phyloP scores from a whole-genome alignment of 2,113 vertebrate species.

The Cryptomyrus ogoouensis region DNA sequence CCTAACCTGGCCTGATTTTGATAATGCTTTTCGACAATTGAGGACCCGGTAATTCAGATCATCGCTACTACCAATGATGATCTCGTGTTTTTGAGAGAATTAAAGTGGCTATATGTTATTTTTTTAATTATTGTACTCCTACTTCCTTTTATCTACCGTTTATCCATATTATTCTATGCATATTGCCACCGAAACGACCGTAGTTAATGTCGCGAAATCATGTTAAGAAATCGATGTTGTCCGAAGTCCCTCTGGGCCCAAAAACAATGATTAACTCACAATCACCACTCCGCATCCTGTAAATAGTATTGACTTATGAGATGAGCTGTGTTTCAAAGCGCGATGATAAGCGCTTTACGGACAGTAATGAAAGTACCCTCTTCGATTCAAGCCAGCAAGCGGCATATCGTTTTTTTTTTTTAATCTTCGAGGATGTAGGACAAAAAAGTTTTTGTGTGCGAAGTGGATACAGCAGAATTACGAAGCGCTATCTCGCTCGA shows the following conservation, averaged over 20 bases:
- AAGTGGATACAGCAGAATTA: neutral
- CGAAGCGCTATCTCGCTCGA: neutral
- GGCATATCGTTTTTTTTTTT: neutral
- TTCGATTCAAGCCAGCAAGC: neutral
- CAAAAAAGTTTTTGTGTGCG: neutral
- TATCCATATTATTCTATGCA: neutral
- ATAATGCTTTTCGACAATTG: neutral
- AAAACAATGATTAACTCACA: constrained; percentile 3
- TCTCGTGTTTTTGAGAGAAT: neutral
- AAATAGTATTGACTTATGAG: neutral
- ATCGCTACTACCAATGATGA: neutral
- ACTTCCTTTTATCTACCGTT: neutral
- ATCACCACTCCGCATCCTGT: neutral
- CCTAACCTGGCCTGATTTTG: neutral
- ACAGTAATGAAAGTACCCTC: neutral
- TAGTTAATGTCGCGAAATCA: neutral
- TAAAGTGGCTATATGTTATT: neutral
- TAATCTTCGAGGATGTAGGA: neutral
- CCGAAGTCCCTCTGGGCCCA: neutral
- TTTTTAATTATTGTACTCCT: neutral
- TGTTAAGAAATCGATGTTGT: constrained; percentile 5
- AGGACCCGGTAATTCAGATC: neutral
- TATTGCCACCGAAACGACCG: neutral
- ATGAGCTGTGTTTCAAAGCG: neutral
- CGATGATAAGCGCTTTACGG: neutral